Evolutionary conservation across 2,113 vertebrate species (phyloP).

Genomic region (Mohoua ochrocephala): DNA sequence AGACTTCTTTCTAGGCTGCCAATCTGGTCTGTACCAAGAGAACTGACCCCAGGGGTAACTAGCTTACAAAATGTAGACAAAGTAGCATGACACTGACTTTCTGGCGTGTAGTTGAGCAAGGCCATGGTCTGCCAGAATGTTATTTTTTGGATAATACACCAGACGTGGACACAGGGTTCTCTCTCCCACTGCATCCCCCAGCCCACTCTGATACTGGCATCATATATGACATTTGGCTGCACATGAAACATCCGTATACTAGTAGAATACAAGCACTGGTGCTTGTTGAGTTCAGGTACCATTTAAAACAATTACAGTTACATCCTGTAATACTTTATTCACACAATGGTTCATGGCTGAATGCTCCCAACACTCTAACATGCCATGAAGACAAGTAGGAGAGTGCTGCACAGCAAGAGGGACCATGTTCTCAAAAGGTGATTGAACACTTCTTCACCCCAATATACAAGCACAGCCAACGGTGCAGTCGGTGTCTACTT

Average conservation of each 20-base stretch:
- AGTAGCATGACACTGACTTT: not conserved
- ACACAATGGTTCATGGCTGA: not conserved
- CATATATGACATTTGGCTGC: not conserved
- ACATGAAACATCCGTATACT: not conserved
- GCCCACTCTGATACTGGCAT: not conserved
- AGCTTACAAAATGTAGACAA: not conserved
- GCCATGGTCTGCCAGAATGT: not conserved
- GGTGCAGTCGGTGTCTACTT: not conserved
- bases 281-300: not conserved
- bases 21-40: not conserved
- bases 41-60: not conserved
- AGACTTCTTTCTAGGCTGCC: not conserved
- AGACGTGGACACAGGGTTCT: not conserved
- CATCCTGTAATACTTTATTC: not conserved
- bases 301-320: not conserved
- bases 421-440: not conserved
- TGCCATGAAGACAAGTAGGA: not conserved
- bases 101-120: not conserved
- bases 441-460: not conserved
- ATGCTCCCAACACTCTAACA: not conserved
- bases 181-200: not conserved
- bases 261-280: not conserved
- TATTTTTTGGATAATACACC: not conserved
- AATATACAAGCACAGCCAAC: not conserved
- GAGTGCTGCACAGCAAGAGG: not conserved